These are phyloP conservation scores for Myotis lucifugus DNA, from an alignment of 2,113 vertebrate genomes.

Conservation along the genomic window DNA sequence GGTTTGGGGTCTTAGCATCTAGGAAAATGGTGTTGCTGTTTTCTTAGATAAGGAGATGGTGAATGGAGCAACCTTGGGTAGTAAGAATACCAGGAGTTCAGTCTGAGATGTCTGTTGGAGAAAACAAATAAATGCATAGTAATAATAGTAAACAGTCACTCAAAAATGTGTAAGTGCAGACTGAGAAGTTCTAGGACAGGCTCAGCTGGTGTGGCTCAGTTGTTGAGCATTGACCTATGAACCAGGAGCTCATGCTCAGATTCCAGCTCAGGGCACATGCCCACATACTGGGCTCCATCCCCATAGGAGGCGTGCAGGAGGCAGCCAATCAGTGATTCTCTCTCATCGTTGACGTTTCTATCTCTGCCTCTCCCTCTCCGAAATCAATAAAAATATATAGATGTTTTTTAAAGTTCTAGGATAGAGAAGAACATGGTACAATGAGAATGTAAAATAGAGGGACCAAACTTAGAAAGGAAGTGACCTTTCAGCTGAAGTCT, in stretches of 20 bases:
- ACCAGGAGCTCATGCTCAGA: no score
- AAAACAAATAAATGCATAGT: slow-evolving; percentile 10
- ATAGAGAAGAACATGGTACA: neutral
- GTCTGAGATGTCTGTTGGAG: neutral
- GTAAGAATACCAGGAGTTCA: neutral
- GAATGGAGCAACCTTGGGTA: neutral
- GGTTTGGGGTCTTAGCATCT: neutral
- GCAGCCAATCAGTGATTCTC: no score
- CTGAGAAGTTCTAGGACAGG: neutral
- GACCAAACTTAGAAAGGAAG: neutral
- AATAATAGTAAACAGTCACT: neutral
- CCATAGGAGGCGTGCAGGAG: no score
- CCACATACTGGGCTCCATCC: no score
- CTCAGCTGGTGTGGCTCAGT: no score
- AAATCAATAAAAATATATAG: no score
- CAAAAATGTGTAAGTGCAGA: neutral
- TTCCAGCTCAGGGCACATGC: no score
- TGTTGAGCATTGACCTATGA: no score
- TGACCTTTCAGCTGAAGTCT: slow-evolving; percentile 33
- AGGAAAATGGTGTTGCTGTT: neutral
- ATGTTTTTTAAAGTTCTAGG: neutral
- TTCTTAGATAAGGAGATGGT: neutral
- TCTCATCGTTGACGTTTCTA: no score
- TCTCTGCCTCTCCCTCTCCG: no score
- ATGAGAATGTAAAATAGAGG: slow-evolving; percentile 1